phyloP scores from a whole-genome alignment of 2,888 invertebrate genomes.

The Eubasilissa splendida region DNA sequence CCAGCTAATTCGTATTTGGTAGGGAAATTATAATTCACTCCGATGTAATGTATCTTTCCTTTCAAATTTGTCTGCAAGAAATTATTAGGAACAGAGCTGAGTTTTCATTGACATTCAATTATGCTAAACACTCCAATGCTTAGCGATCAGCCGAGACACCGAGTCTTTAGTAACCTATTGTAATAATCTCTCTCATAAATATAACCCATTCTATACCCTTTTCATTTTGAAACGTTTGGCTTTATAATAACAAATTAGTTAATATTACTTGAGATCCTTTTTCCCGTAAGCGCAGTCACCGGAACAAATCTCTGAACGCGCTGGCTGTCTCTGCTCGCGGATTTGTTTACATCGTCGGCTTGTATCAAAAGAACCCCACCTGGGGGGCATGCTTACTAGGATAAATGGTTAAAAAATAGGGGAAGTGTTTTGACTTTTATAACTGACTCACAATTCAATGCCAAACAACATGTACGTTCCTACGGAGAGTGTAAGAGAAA shows the following conservation, averaged over 20 bases:
- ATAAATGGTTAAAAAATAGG: neutral
- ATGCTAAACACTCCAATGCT: no score
- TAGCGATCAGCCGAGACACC: no score
- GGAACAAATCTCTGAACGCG: slow-evolving; percentile 37
- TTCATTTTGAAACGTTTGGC: neutral
- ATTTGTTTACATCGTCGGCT: slow-evolving; percentile 37
- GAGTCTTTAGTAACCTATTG: no score
- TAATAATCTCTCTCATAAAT: neutral
- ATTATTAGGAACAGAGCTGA: no score
- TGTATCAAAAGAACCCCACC: neutral
- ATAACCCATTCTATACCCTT: slow-evolving; percentile 3
- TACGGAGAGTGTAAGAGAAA: neutral
- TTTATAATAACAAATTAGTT: slow-evolving; percentile 6
- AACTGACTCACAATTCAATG: slow-evolving; percentile 22
- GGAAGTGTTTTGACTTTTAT: slow-evolving; percentile 3
- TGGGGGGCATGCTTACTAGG: slow-evolving; percentile 11
- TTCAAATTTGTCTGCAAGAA: no score
- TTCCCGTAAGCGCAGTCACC: neutral
- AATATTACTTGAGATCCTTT: slow-evolving; percentile 15
- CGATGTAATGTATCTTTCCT: no score
- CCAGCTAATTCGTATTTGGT: no score
- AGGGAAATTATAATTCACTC: no score
- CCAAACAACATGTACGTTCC: neutral
- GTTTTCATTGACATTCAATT: no score
- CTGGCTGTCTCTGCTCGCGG: slow-evolving; percentile 11